Base-by-base conservation (phyloP, 64 coral and sea anemone species). In the Anthopleura sola region DNA sequence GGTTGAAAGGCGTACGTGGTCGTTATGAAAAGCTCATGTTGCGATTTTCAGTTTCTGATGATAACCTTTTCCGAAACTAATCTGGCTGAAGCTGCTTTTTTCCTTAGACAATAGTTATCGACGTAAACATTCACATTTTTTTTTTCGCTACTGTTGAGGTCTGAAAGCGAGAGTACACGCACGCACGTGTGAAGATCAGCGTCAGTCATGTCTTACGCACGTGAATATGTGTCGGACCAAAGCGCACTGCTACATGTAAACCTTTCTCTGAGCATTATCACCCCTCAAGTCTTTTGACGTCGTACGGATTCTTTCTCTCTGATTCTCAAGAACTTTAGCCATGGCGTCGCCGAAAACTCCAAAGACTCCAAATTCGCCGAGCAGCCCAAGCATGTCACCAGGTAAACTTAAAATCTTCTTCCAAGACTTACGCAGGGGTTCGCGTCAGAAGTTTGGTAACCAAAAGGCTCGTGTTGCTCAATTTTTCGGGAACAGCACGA, bases 401-500 rank as follows among this genome's bases (percentile, higher is more conserved):
- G 71, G 78, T 13, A 86, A 37, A 48, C 11, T 91, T 7, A 91
- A 86, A 64, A 86, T 34, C 60, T 91, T 91, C 84, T 91, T 91
- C 71, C 89, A 91, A 60, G 89, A 82, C 64, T 86, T 91, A 36
- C 89, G 86, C 6, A 71, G 89, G 6, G 89, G 81, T 23, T 91
- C 89, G 1, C 89, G 89, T 5, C 83, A 91, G 9, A 85, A 48
- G 36, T 37, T 91, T 10, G 54, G 75, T 5, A 91, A 91, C 75
- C 77, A 77, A 49, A 90, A 85, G 55, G 24, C 82, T 20, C 83
- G 83, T 34, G 83, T 90, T 78, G 75, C n/a, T 4, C 88, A 85
- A 18, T 86, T 91, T 8, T 86, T 81, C 74, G 84, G 60, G 6
- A 83, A 83, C 29, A 26, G 89, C 62, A 81, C 55, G 76, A 78